Percentiles rank a stretch among this genome's conserved stretches.
Evolutionary conservation across 2,113 vertebrate genomes (phyloP).

Genomic region (Tursiops truncatus): DNA sequence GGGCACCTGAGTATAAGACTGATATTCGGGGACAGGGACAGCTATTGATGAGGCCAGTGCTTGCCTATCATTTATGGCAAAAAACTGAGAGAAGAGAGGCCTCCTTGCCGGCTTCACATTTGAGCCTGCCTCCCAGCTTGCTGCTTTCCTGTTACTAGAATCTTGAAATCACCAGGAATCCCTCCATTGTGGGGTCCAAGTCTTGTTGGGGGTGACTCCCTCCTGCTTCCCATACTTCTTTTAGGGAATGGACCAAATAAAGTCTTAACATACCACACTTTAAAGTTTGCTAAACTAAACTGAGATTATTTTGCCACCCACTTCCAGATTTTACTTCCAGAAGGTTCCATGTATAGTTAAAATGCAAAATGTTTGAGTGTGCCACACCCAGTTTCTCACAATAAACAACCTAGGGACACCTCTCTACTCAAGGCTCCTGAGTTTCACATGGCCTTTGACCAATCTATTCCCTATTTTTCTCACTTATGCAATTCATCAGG

Average conservation of each 20-base stretch:
- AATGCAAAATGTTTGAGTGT: neutral
- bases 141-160: neutral
- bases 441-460: neutral
- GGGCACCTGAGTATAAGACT: neutral
- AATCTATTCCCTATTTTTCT: neutral
- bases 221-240: neutral
- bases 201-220: neutral
- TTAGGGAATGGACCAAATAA: neutral
- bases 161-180: neutral
- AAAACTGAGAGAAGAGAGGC: neutral
- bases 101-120: too few species aligned
- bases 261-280: neutral
- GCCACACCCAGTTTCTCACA: neutral
- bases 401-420: too few species aligned
- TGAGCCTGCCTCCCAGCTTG: rapidly evolving
- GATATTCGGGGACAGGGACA: neutral
- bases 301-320: neutral
- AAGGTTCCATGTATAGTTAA: neutral
- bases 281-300: neutral
- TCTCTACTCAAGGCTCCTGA: neutral
- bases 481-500: neutral
- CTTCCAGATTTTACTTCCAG: neutral
- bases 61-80: neutral
- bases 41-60: neutral
- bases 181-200: rapidly evolving